Evolutionary conservation across 2,888 invertebrate genomes (phyloP), one percentile per base, ranked within the genome.

Genomic region (Thyatira batis): DNA sequence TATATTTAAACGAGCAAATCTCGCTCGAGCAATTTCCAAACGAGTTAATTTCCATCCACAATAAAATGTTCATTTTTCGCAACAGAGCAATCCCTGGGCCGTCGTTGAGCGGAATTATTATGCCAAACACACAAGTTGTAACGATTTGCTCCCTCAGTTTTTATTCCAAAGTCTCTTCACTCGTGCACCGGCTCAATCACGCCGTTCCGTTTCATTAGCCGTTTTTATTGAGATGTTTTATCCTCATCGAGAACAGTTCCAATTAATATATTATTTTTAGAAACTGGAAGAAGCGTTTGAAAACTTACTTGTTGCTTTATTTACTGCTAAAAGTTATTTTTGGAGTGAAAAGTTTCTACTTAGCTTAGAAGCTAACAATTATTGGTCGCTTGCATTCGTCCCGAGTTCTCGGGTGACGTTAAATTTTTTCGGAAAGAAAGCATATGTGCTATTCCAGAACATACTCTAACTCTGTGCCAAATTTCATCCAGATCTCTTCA

Each of bases 21-120:
- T 65, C 71, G 28, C 63, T 63, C 58, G 62, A 52, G 55, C 61
- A 51, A 66, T 71, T 61, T 66, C 45, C 58, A 59, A 69, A 61
- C 73, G 65, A 73, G 74, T 61, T 73, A 73, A 71, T 71, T 67
- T 63, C 46, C 27, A 56, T 51, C 61, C 63, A 61, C 63, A 73
- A 73, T 73, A 71, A 69, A 71, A 71, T 58, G 60, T 70, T 71
- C 69, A 73, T 73, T 63, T 62, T 67, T 61, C 60, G 51, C 58
- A 56, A 52, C 63, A 57, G 51, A 58, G 58, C 56, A 56, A 61
- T 72, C 68, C 74, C 75, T 60, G 55, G 67, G 65, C 66, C 65
- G 67, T 67, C 73, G 65, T 69, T 67, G 66, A 50, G 58, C 55
- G 57, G 54, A 69, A 77, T 77, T 74, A 72, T 74, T 71, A 77